A percentile compares a stretch with the other conserved stretches of the same genome.
These are phyloP conservation scores for Eretmochelys imbricata DNA, from an alignment of 2,113 vertebrate genomes.

Conservation along the genomic window DNA sequence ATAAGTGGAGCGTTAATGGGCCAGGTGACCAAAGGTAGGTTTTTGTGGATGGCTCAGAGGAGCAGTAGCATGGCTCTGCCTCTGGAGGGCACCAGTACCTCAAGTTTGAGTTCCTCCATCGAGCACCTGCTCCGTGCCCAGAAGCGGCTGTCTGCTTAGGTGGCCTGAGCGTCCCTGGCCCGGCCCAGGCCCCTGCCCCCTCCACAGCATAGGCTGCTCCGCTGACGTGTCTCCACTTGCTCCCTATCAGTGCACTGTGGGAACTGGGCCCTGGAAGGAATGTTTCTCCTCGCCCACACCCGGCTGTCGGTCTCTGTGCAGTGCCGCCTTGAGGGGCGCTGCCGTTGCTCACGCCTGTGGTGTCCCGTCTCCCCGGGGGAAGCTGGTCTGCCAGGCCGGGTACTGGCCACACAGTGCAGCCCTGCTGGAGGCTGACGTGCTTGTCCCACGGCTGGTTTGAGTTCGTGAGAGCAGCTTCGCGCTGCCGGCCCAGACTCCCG, in stretches of 20 bases:
- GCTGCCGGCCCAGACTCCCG: neutral
- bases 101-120: neutral
- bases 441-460: neutral
- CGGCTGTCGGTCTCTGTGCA: neutral
- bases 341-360: neutral
- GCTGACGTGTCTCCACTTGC: neutral
- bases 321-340: slow-evolving; percentile 32
- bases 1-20: too few relatives aligned
- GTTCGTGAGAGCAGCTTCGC: neutral
- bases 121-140: too few relatives aligned
- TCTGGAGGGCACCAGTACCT: neutral
- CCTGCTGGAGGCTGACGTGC: too few relatives aligned
- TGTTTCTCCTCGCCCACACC: neutral
- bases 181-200: neutral
- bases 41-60: neutral
- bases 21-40: too few relatives aligned
- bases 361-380: too few relatives aligned
- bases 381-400: too few relatives aligned
- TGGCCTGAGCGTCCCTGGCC: neutral
- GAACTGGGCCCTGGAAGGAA: neutral
- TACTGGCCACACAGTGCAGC: too few relatives aligned
- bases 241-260: neutral
- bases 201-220: neutral
- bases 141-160: neutral
- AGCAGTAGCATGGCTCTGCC: neutral